Base-by-base conservation (phyloP, 1,140 invertebrate genomes). In the Cherax destructor region DNA sequence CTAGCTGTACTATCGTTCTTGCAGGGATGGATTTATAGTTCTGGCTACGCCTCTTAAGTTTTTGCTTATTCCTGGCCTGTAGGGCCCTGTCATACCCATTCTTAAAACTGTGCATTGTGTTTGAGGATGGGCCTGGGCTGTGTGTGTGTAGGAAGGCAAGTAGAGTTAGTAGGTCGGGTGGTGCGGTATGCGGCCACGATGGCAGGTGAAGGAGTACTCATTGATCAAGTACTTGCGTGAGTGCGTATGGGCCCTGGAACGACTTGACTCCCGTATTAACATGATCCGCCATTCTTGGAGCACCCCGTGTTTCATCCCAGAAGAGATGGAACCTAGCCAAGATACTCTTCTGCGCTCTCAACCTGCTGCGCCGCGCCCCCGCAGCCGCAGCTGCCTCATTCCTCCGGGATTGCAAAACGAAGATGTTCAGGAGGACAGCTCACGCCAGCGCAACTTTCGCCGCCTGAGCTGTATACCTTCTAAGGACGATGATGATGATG, bases 221-320 rank as follows among this genome's bases (percentile, higher is more conserved):
- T 77, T 91, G 16, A 59, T 85, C 59, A 77, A 65, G 56, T 91
- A 91, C 83, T 56, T 91, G 83, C 89, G 89, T 91, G 89, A 91
- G 83, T 91, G 89, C 21, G 83, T 91, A 0, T 91, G 89, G 89
- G 83, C 76, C 16, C 83, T 91, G 11, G 89, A 91, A 16, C 80
- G 83, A 1, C 52, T 91, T 11, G 83, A 91, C 41, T 79, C 74
- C 9, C 81, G 89, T 11, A 69, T 91, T 83, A 91, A 85, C 83
- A 91, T 91, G 89, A 59, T 91, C 10, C 89, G 89, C 3, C 89
- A 91, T 47, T 84, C 89, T 10, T 79, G 83, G 83, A 86, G 83
- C 56, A 85, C 89, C 50, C 89, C 89, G 30, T 91, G 89, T 74
- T 78, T 91, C 74, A 69, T 41, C 74, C 59, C 59, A n/a, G 89